Conservation (phyloP, 2,888 invertebrate genomes). For the Macrosiphum euphorbiae region DNA sequence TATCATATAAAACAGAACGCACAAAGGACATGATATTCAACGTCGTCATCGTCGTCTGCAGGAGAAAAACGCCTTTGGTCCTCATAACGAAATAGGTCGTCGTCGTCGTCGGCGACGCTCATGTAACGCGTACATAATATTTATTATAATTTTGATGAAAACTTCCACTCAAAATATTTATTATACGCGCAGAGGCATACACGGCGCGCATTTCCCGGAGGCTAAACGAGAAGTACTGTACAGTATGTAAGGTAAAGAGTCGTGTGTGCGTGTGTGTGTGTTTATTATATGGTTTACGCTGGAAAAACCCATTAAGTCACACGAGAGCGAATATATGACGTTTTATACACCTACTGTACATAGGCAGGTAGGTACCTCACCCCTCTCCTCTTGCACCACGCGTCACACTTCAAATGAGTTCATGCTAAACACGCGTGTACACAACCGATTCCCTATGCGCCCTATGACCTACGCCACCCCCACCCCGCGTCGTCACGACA, state of each 20-base stretch:
- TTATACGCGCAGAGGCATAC: background rate
- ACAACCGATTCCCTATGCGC: background rate
- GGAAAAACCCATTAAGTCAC: slow-evolving; percentile 35
- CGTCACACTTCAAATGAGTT: background rate
- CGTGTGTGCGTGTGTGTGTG: background rate
- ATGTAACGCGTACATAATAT: slow-evolving; percentile 4
- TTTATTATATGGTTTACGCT: slow-evolving; percentile 28
- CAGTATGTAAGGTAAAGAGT: slow-evolving; percentile 11
- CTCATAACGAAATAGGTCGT: slow-evolving; percentile 16
- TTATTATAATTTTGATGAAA: slow-evolving; percentile 42
- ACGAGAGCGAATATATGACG: background rate
- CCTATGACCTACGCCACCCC: background rate
- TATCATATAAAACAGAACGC: background rate
- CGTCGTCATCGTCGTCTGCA: background rate
- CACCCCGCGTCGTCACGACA: background rate
- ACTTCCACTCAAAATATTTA: slow-evolving; percentile 10
- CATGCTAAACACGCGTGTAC: background rate
- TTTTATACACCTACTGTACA: background rate
- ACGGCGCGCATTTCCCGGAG: background rate
- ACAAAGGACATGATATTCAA: background rate
- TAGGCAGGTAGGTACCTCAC: too few species aligned
- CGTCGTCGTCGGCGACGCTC: background rate
- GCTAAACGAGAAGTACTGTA: background rate
- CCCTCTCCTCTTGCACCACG: background rate
- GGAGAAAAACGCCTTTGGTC: background rate